Evolutionary conservation across 2,888 invertebrate species (phyloP), one percentile per base, ranked within the genome.

Genomic region (Mythimna albipuncta): DNA sequence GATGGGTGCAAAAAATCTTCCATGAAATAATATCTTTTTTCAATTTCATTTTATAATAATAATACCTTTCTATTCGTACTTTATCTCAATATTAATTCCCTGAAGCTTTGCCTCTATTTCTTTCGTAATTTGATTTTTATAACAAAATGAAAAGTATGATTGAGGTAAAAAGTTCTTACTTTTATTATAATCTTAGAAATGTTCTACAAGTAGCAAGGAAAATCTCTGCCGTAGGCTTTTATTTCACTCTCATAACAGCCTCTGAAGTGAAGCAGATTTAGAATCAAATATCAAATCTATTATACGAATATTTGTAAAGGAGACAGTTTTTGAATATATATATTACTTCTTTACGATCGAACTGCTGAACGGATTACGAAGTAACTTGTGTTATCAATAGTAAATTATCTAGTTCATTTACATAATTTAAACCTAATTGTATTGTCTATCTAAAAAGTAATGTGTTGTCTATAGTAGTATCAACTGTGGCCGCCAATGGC

Each of bases 41-140:
- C 47, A 64, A 32, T 57, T 69, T 78, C 35, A 63, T 69, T 68
- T 65, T 59, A 62, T 58, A 58, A 63, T 61, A 62, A 63, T 68
- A 64, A 69, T 58, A 54, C 11, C 11, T 61, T 70, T 55, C 19
- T 16, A 38, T 55, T 77, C 35, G 54, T 64, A 59, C 16, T 76
- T 66, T 57, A 74, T 67, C 59, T 69, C 38, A 10, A n/a, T 41
- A 66, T 19, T 79, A 54, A 70, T 61, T 58, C 69, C 41, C 54
- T n/a, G 16, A 61, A 50, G 69, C 57, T 44, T 58, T 69, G 2
- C 26, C 11, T 44, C 32, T 52, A 72, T 52, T 52, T 78, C 57
- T 72, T 54, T 38, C 32, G 26, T 68, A 68, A 77, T 65, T 78
- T 65, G n/a, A 73, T 78, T 78, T 77, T 61, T 62, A 47, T 52